These are phyloP conservation scores for Molossus alvarezi DNA, from an alignment of 2,797 vertebrate genomes.

Conservation along the genomic window DNA sequence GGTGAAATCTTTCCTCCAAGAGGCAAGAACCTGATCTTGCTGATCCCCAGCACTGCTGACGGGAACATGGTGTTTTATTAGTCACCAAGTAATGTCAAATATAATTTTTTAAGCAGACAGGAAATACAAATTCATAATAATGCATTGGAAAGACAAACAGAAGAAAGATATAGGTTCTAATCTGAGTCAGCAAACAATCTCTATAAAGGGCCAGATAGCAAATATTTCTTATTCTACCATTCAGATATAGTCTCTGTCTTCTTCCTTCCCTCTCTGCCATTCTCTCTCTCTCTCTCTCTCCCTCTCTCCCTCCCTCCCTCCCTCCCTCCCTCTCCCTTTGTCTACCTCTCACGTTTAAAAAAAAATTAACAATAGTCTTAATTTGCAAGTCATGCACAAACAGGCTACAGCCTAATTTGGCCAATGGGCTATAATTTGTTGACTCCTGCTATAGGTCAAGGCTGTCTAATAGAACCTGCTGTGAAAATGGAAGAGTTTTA, in stretches of 20 bases:
- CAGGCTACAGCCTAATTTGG: neutral
- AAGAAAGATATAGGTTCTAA: neutral
- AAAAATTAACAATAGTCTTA: neutral
- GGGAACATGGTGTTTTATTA: neutral
- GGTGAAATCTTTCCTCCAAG: neutral
- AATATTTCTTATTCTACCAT: neutral
- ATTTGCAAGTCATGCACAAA: neutral
- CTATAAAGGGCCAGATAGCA: neutral
- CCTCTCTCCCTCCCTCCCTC: rapidly evolving
- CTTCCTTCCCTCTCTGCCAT: rapidly evolving
- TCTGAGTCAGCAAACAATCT: neutral
- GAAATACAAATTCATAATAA: neutral
- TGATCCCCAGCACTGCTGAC: neutral
- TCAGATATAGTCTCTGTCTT: neutral
- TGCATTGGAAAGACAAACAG: neutral
- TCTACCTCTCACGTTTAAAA: neutral
- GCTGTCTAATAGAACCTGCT: neutral
- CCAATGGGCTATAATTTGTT: neutral
- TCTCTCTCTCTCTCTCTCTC: rapidly evolving
- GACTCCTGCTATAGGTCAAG: neutral
- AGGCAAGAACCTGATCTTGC: neutral
- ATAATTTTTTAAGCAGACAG: neutral
- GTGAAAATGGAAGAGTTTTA: neutral
- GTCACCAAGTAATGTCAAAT: neutral
- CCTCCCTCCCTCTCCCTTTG: rapidly evolving